Evolutionary conservation across 2,113 vertebrate genomes (phyloP).

Genomic region (Callithrix jacchus): DNA sequence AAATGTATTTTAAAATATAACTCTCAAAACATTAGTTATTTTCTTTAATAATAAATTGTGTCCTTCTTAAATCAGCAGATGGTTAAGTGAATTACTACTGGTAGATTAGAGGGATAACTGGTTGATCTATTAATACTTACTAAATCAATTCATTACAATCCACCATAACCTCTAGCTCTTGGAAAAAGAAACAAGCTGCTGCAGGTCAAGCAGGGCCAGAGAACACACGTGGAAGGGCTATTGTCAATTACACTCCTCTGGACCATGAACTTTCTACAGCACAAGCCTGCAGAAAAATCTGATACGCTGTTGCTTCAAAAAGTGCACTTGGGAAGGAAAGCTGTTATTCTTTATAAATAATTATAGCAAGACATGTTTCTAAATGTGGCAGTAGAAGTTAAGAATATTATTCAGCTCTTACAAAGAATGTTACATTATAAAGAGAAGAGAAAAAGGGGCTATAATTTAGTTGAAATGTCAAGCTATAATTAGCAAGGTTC

Average conservation of each 20-base stretch:
- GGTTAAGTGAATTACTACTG: not conserved
- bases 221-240: not conserved
- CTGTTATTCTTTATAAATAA: not conserved
- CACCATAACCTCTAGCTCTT: not conserved
- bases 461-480: not conserved
- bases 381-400: not conserved
- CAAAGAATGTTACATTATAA: not conserved
- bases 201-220: not conserved
- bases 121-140: not conserved
- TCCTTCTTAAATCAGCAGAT: not conserved
- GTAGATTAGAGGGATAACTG: not conserved
- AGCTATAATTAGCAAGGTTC: not conserved
- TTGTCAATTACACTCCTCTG: constrained; percentile 12
- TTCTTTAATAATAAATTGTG: not conserved
- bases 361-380: not conserved
- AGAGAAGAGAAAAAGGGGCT: not conserved
- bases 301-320: not conserved
- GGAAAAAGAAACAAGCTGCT: not conserved
- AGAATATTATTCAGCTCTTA: not conserved
- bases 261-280: not conserved
- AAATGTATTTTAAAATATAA: not conserved
- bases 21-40: not conserved
- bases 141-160: not conserved
- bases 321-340: not conserved
- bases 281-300: not conserved